Evolutionary conservation across 2,113 vertebrate genomes (phyloP).

Genomic region (Tragelaphus strepsiceros): DNA sequence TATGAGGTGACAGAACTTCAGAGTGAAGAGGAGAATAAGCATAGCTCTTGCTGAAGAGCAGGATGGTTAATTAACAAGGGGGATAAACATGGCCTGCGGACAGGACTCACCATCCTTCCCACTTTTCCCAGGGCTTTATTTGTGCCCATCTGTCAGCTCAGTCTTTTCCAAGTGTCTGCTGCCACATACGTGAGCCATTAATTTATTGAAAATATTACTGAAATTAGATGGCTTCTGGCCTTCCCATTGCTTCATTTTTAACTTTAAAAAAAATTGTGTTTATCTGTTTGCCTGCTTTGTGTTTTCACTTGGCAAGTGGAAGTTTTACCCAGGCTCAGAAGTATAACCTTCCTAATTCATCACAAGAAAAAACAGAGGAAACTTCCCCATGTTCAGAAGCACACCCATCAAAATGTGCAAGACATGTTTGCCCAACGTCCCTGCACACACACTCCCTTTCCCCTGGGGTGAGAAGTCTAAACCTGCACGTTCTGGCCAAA

Average conservation of each 20-base stretch:
- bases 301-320: neutral
- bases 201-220: slow-evolving; percentile 55
- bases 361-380: neutral
- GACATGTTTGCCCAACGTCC: neutral
- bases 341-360: neutral
- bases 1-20: neutral
- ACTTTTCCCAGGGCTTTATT: slow-evolving; percentile 40
- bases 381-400: neutral
- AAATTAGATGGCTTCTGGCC: slow-evolving; percentile 31
- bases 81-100: slow-evolving; percentile 19
- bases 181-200: slow-evolving; percentile 29
- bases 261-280: neutral
- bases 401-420: neutral
- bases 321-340: neutral
- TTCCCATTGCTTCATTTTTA: neutral
- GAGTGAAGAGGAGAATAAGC: neutral
- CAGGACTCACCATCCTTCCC: slow-evolving; percentile 4
- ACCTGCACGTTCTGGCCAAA: neutral
- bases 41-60: neutral
- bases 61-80: slow-evolving; percentile 37
- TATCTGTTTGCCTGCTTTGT: slow-evolving; percentile 10
- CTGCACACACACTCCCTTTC: neutral
- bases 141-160: slow-evolving; percentile 61
- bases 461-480: slow-evolving; percentile 18
- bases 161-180: slow-evolving; percentile 58